phyloP scores from a whole-genome alignment of 2,888 invertebrate species.

The Ryuthela nishihirai region DNA sequence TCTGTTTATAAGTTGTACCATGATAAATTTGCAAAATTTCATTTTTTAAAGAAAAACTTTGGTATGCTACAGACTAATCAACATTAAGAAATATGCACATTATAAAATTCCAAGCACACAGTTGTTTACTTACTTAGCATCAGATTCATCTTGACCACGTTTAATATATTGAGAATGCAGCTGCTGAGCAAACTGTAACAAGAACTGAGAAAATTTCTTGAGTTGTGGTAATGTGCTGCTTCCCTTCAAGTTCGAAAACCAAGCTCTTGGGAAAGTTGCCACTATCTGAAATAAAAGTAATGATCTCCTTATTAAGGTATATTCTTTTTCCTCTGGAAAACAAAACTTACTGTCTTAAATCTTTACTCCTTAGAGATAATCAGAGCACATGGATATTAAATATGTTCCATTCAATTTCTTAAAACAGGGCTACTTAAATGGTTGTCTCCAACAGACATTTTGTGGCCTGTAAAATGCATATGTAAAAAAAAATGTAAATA shows the following conservation, averaged over 20 bases:
- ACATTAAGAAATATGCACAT: no score
- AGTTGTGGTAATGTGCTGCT: slow-evolving; percentile 16
- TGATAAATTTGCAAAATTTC: no score
- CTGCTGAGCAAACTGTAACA: slow-evolving; percentile 24
- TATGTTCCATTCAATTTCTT: no score
- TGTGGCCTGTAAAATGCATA: no score
- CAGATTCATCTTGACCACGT: slow-evolving; percentile 4
- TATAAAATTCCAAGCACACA: no score
- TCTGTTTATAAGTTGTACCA: no score
- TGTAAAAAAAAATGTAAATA: not conserved
- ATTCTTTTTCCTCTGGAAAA: not conserved
- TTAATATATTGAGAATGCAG: slow-evolving; percentile 9
- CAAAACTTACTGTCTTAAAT: not conserved
- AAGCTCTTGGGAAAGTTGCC: slow-evolving; percentile 13
- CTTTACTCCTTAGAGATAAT: no score
- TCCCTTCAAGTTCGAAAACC: slow-evolving; percentile 14
- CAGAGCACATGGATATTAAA: no score
- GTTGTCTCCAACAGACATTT: not conserved
- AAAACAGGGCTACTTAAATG: no score
- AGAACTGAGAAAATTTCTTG: slow-evolving; percentile 19
- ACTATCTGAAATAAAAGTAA: slow-evolving; percentile 12
- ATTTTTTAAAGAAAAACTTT: no score
- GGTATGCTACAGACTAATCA: no score
- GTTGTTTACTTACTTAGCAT: slow-evolving; percentile 15
- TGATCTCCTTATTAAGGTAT: not conserved